Conservation (phyloP, 2,888 invertebrate species). For the Listrodromus nycthemerus region DNA sequence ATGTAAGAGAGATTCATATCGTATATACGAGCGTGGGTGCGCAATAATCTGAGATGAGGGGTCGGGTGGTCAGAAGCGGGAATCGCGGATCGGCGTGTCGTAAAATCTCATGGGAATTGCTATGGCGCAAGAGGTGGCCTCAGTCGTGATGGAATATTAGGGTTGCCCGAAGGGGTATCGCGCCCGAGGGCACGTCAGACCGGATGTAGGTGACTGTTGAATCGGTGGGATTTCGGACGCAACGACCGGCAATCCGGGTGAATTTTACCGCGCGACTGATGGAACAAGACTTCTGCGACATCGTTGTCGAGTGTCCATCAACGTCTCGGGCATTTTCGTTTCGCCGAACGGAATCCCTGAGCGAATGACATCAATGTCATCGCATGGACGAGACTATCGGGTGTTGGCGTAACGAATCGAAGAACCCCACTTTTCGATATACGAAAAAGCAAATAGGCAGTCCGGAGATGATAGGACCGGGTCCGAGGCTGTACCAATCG, state of each 20-base stretch:
- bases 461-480: slow-evolving; percentile 6
- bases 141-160: slow-evolving; percentile 44
- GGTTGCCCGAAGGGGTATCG: slow-evolving; percentile 42
- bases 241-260: slow-evolving; percentile 38
- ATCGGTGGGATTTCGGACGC: slow-evolving; percentile 43
- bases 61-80: slow-evolving; percentile 36
- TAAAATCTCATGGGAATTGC: slow-evolving; percentile 65
- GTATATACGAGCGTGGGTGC: slow-evolving; percentile 14
- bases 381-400: not conserved
- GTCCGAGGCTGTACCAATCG: not conserved
- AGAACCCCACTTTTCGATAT: slow-evolving; percentile 17
- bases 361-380: slow-evolving; percentile 8
- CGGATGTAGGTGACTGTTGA: slow-evolving; percentile 28
- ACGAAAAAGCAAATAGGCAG: slow-evolving; percentile 10
- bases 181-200: slow-evolving; percentile 40
- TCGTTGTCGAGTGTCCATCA: slow-evolving; percentile 15
- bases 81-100: slow-evolving; percentile 57
- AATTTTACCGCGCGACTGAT: slow-evolving; percentile 36
- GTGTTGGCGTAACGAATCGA: slow-evolving; percentile 6
- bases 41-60: slow-evolving; percentile 62
- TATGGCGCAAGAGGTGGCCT: slow-evolving; percentile 22
- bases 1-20: slow-evolving; percentile 42
- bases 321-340: slow-evolving; percentile 48
- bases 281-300: slow-evolving; percentile 10
- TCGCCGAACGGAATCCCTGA: slow-evolving; percentile 9